These are phyloP conservation scores for Tapirus terrestris DNA, from an alignment of 2,113 vertebrate species.

Conservation along the genomic window DNA sequence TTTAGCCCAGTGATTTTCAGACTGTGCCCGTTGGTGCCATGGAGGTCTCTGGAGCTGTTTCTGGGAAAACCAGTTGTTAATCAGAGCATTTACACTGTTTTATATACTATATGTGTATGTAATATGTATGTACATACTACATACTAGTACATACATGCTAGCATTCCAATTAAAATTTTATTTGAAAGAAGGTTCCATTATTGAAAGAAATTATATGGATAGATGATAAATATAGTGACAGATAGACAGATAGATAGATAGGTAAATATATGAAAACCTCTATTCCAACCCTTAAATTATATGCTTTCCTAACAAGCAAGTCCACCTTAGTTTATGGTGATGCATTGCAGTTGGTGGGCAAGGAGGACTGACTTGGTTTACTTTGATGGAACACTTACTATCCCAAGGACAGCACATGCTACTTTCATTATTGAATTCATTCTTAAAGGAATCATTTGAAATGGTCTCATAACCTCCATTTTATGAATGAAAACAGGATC, in stretches of 20 bases:
- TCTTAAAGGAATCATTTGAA: conserved; percentile 6
- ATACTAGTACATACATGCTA: neutral
- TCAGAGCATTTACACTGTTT: neutral
- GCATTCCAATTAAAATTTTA: neutral
- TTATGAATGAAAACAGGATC: conserved; percentile 21
- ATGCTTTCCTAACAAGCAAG: neutral
- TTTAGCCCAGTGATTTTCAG: neutral
- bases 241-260: neutral
- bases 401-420: neutral
- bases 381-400: neutral
- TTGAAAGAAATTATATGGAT: neutral
- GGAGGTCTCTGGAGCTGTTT: neutral
- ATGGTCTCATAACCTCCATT: conserved; percentile 1
- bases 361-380: neutral
- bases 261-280: neutral
- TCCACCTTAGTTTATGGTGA: neutral
- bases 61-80: neutral
- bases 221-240: neutral
- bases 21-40: neutral
- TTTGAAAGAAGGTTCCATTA: neutral
- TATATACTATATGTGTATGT: neutral
- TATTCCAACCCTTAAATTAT: neutral
- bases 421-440: conserved; percentile 13
- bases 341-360: neutral
- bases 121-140: too few relatives aligned